phyloP scores from a whole-genome alignment of 2,797 vertebrate genomes.

The Podarcis lilfordi region DNA sequence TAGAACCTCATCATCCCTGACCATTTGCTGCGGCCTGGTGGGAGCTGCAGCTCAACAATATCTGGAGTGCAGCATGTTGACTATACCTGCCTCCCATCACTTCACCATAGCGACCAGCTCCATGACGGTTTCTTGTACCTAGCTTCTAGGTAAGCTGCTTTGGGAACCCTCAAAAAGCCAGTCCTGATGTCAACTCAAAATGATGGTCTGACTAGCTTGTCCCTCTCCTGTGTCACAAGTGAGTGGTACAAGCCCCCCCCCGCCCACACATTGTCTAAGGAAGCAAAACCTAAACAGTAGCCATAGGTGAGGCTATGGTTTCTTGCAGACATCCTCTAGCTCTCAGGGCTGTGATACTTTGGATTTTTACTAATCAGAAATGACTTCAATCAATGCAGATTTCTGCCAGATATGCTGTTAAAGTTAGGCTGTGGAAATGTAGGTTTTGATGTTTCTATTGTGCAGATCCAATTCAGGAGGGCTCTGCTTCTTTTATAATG shows the following conservation, averaged over 20 bases:
- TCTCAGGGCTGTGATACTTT: too few species aligned
- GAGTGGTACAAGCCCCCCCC: not conserved
- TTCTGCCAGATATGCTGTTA: conserved; percentile 21
- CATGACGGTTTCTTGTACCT: not conserved
- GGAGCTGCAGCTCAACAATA: not conserved
- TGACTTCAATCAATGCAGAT: conserved; percentile 3
- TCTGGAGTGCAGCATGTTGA: not conserved
- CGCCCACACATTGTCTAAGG: not conserved
- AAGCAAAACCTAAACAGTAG: not conserved
- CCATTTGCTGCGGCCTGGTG: not conserved
- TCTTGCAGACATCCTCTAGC: not conserved
- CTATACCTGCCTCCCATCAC: not conserved
- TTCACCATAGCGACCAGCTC: not conserved
- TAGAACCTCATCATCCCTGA: not conserved
- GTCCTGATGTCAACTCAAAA: not conserved
- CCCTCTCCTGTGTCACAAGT: not conserved
- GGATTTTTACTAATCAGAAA: conserved; percentile 14
- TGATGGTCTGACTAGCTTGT: not conserved
- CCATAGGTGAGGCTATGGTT: too few species aligned
- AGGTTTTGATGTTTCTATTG: conserved; percentile 39
- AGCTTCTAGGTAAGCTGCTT: not conserved
- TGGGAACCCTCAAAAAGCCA: not conserved
- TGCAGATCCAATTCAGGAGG: conserved; percentile 41
- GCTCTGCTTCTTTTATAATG: conserved; percentile 30
- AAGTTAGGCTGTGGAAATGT: conserved; percentile 5